These are phyloP conservation scores for Cercopithecus mona DNA, from an alignment of 2,113 vertebrate species.

Conservation along the genomic window DNA sequence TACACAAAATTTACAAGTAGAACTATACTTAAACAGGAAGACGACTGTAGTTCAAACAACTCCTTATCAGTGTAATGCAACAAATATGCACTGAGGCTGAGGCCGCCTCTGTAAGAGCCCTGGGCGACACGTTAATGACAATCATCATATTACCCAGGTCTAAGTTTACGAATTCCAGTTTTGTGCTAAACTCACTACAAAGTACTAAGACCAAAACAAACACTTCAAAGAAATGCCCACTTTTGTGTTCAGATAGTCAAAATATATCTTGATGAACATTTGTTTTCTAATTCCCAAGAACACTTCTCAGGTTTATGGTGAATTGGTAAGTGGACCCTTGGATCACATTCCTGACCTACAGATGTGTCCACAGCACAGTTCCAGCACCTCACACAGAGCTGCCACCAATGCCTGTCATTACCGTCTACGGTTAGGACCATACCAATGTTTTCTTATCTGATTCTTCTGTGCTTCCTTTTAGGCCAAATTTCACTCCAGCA, in stretches of 20 bases:
- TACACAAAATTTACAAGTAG: background rate
- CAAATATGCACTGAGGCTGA: background rate
- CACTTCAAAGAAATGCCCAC: background rate
- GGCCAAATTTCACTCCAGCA: conserved; percentile 27
- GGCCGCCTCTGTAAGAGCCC: background rate
- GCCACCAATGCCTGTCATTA: background rate
- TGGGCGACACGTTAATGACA: background rate
- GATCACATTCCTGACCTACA: background rate
- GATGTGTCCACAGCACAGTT: background rate
- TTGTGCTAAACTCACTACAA: background rate
- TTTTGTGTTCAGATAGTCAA: background rate
- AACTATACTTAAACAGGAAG: background rate
- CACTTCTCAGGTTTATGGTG: background rate
- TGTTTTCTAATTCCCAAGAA: background rate
- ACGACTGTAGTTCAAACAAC: background rate
- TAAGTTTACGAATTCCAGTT: background rate
- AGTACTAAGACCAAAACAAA: background rate
- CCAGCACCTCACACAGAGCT: background rate
- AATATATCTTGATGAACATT: background rate
- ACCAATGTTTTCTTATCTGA: background rate
- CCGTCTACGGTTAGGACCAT: background rate
- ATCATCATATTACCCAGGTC: too few relatives aligned
- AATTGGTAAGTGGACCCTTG: background rate
- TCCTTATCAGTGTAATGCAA: background rate
- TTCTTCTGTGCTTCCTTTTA: background rate